phyloP scores from a whole-genome alignment of 2,888 invertebrate species.

The Omphaloscelis lunosa region DNA sequence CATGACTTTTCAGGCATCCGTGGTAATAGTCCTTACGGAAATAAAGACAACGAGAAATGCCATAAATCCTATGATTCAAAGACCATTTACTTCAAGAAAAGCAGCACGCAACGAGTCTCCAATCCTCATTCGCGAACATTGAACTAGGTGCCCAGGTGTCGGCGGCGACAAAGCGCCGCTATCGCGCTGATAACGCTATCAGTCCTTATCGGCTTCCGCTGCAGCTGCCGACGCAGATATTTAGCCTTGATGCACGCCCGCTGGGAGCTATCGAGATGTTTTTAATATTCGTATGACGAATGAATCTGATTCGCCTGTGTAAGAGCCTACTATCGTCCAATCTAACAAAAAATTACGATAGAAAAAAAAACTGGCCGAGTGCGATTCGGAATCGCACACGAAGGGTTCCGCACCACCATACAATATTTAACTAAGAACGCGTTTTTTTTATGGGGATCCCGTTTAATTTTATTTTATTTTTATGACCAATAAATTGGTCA shows the following conservation, averaged over 20 bases:
- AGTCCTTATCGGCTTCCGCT: constrained; percentile 77
- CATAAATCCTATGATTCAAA: neutral
- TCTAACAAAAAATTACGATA: neutral
- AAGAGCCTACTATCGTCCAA: neutral
- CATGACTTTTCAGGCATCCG: neutral
- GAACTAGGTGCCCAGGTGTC: constrained; percentile 64
- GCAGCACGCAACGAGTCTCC: constrained; percentile 13
- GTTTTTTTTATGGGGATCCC: no score
- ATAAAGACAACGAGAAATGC: neutral
- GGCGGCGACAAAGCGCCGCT: constrained; percentile 65
- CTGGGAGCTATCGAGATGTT: constrained; percentile 51
- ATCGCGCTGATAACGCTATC: constrained; percentile 77
- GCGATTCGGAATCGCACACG: no score
- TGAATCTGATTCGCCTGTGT: neutral
- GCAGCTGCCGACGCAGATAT: constrained; percentile 72
- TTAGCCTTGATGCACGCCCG: constrained; percentile 65
- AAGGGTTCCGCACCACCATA: no score
- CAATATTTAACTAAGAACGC: no score
- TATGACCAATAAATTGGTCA: no score
- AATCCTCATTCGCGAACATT: constrained; percentile 54
- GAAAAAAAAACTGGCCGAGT: no score
- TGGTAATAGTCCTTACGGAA: neutral
- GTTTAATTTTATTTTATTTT: no score
- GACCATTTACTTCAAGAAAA: neutral
- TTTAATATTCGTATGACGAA: constrained; percentile 45